A percentile compares a stretch with the other conserved stretches of the same genome.
Conservation (phyloP, 1,140 invertebrate species). For the Cyclargus thomasi region DNA sequence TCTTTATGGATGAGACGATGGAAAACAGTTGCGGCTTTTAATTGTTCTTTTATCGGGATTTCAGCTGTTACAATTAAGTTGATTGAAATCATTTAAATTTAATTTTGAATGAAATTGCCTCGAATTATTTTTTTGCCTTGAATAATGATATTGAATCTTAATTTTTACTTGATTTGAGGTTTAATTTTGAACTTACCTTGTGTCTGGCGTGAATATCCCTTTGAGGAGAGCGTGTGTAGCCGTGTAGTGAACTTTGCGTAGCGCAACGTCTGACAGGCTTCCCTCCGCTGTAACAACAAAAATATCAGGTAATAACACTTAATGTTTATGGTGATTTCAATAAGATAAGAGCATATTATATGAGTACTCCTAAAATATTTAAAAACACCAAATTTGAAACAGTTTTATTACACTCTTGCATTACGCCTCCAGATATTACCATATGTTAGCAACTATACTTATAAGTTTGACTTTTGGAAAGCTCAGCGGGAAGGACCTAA, state of each 20-base stretch:
- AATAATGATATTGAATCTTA: too few species aligned
- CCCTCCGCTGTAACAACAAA: constrained; percentile 85
- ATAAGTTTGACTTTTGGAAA: too few species aligned
- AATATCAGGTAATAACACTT: background rate
- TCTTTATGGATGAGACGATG: background rate
- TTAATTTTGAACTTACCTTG: constrained; percentile 61
- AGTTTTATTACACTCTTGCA: too few species aligned
- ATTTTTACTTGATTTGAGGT: background rate
- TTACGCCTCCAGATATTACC: too few species aligned
- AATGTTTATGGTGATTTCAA: too few species aligned
- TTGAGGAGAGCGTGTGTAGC: constrained; percentile 78
- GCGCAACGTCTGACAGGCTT: constrained; percentile 87
- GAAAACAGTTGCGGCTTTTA: constrained; percentile 12
- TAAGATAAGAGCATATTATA: too few species aligned
- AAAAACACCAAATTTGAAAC: too few species aligned
- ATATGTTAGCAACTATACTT: too few species aligned
- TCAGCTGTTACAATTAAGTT: background rate
- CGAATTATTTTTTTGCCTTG: too few species aligned
- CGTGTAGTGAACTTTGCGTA: constrained; percentile 83
- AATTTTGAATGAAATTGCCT: background rate
- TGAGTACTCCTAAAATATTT: too few species aligned
- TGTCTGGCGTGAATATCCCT: constrained; percentile 81
- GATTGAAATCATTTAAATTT: background rate
- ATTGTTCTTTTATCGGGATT: background rate
- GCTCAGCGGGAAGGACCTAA: too few species aligned